phyloP scores from a whole-genome alignment of 1,140 invertebrate genomes.

The Diorhabda elongata region DNA sequence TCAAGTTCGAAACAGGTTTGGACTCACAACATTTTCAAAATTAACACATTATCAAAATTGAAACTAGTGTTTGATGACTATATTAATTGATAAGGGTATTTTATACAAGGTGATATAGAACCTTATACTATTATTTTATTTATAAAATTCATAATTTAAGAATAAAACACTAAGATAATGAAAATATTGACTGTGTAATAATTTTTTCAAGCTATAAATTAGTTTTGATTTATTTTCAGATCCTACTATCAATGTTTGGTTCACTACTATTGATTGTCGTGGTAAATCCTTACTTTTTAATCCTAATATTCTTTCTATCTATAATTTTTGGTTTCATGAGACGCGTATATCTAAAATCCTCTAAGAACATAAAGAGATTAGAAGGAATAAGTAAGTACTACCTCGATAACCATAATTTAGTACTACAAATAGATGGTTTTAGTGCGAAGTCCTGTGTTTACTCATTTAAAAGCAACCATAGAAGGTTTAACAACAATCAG shows the following conservation, averaged over 20 bases:
- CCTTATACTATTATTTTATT: not conserved
- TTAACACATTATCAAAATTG: too few relatives aligned
- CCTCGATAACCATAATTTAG: not conserved
- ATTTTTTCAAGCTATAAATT: not conserved
- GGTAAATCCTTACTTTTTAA: slow-evolving; percentile 57
- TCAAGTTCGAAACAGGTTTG: too few relatives aligned
- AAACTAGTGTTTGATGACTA: not conserved
- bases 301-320: slow-evolving; percentile 54
- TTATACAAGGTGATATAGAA: too few relatives aligned
- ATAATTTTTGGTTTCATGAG: slow-evolving; percentile 51
- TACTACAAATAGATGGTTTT: slow-evolving; percentile 17
- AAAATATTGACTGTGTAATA: not conserved
- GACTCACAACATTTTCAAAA: too few relatives aligned
- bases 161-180: not conserved
- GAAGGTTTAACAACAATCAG: slow-evolving; percentile 77
- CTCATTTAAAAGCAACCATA: slow-evolving; percentile 71
- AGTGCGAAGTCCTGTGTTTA: slow-evolving; percentile 78
- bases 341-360: slow-evolving; percentile 57
- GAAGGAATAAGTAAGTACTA: slow-evolving; percentile 56
- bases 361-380: slow-evolving; percentile 60
- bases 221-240: slow-evolving; percentile 22
- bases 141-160: not conserved
- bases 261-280: slow-evolving; percentile 53
- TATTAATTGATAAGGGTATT: not conserved
- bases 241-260: slow-evolving; percentile 47